Percentiles rank a stretch among this genome's conserved stretches.
Conservation (phyloP, 2,888 invertebrate genomes). For the Heliconius sara region DNA sequence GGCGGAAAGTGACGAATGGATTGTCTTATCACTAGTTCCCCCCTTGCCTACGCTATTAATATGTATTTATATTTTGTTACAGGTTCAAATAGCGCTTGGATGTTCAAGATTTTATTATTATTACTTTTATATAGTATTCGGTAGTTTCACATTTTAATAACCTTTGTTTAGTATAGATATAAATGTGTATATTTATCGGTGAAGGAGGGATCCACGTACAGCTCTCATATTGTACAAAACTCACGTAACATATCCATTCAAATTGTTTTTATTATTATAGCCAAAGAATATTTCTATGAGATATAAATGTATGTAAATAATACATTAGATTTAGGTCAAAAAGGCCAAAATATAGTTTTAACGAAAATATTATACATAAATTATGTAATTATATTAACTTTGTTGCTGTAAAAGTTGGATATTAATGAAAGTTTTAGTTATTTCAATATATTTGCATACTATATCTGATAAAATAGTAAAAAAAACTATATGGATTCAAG, state of each 20-base stretch:
- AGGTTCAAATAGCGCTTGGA: constrained; percentile 63
- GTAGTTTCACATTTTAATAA: constrained; percentile 66
- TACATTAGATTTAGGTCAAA: constrained; percentile 34
- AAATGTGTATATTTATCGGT: constrained; percentile 51
- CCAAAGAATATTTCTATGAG: constrained; percentile 14
- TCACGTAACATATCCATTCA: constrained; percentile 67
- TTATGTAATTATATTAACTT: constrained; percentile 14
- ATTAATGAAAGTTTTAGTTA: neutral
- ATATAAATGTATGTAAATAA: constrained; percentile 28
- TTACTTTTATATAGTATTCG: constrained; percentile 69
- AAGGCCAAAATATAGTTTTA: constrained; percentile 41
- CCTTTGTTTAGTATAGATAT: constrained; percentile 44
- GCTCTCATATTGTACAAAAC: constrained; percentile 69
- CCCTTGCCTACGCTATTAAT: too few relatives aligned
- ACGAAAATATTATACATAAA: constrained; percentile 11
- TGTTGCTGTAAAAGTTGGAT: constrained; percentile 23
- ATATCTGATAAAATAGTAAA: neutral
- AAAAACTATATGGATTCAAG: neutral
- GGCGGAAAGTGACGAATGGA: too few relatives aligned
- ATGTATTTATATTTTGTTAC: constrained; percentile 61
- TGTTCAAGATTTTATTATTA: constrained; percentile 61
- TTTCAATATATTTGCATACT: neutral
- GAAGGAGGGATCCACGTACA: constrained; percentile 35
- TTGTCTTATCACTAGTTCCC: too few relatives aligned
- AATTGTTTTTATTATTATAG: constrained; percentile 15